Evolutionary conservation across 1,140 invertebrate species (phyloP).

Genomic region (Phenacoccus solenopsis): DNA sequence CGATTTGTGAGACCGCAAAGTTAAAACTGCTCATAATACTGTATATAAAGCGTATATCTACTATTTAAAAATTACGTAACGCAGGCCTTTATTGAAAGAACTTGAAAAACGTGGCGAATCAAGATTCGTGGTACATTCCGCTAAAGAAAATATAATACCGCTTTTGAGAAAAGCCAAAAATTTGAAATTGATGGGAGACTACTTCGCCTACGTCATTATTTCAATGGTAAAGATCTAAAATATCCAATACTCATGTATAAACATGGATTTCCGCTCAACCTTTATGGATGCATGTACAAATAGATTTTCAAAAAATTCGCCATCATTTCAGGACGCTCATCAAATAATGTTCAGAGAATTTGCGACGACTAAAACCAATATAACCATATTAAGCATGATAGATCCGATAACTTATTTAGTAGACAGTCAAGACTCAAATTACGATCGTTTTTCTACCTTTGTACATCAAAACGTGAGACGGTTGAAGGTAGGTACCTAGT

Average conservation of each 20-base stretch:
- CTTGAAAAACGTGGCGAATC: background rate
- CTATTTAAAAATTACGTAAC: too few relatives aligned
- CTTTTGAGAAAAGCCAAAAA: background rate
- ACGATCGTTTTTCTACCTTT: background rate
- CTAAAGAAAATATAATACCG: background rate
- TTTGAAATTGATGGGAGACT: background rate
- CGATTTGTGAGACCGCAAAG: too few relatives aligned
- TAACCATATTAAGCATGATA: slow-evolving; percentile 56
- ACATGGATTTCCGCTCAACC: too few relatives aligned
- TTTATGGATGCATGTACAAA: too few relatives aligned
- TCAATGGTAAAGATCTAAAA: slow-evolving; percentile 4
- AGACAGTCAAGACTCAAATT: background rate
- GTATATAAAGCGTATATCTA: too few relatives aligned
- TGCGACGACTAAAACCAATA: slow-evolving; percentile 49
- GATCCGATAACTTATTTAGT: slow-evolving; percentile 37
- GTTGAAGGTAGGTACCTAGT: slow-evolving; percentile 11
- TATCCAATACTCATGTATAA: too few relatives aligned
- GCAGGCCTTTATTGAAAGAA: background rate
- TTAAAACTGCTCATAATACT: too few relatives aligned
- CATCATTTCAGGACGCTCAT: slow-evolving; percentile 46
- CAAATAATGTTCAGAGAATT: slow-evolving; percentile 55
- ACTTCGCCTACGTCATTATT: background rate
- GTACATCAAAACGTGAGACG: background rate
- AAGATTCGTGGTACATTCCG: background rate
- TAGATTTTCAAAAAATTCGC: too few relatives aligned